These are phyloP conservation scores for Tipula lateralis DNA, from an alignment of 2,888 invertebrate species.

Conservation along the genomic window DNA sequence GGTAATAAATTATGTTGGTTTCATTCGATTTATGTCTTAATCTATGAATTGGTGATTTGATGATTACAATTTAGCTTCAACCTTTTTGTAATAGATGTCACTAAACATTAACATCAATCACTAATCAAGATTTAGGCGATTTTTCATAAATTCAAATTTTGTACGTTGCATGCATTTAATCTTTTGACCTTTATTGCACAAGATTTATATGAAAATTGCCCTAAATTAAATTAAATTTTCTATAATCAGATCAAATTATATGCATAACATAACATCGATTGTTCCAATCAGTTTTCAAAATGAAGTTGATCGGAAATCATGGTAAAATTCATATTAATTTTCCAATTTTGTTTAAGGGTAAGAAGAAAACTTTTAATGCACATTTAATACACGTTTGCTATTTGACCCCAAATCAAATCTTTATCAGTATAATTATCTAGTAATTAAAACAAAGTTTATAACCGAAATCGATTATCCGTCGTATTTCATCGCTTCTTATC, in stretches of 20 bases:
- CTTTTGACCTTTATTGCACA: neutral
- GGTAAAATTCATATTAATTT: neutral
- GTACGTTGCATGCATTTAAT: neutral
- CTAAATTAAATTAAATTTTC: neutral
- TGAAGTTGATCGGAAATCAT: neutral
- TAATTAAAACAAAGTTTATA: neutral
- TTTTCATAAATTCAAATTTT: neutral
- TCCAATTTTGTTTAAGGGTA: neutral
- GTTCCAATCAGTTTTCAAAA: neutral
- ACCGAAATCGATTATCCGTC: neutral
- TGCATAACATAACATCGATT: neutral
- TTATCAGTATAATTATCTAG: neutral
- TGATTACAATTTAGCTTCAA: too few relatives aligned
- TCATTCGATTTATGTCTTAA: too few relatives aligned
- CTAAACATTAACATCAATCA: too few relatives aligned
- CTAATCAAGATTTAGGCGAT: neutral
- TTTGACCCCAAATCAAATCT: neutral
- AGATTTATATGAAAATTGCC: neutral
- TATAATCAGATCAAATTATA: neutral
- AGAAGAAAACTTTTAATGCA: too few relatives aligned
- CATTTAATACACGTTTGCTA: neutral
- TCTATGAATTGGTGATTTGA: too few relatives aligned
- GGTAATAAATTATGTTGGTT: too few relatives aligned
- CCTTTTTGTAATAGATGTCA: too few relatives aligned
- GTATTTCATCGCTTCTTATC: neutral